Percentiles rank a stretch among this genome's conserved stretches.
phyloP scores from a whole-genome alignment of 2,113 vertebrate species.

The Passerina amoena region DNA sequence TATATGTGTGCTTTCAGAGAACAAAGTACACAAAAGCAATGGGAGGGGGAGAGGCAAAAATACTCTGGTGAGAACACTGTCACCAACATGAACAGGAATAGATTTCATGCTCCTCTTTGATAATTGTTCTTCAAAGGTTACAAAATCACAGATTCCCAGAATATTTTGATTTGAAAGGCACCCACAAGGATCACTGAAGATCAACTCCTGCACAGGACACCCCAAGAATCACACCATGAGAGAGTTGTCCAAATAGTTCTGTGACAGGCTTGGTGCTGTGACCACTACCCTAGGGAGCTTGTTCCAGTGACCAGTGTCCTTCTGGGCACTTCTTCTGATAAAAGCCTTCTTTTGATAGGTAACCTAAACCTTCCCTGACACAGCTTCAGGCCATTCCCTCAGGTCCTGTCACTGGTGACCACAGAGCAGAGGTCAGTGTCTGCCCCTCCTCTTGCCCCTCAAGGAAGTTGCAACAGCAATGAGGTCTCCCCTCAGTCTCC shows the following conservation, averaged over 20 bases:
- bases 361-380: neutral
- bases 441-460: neutral
- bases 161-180: neutral
- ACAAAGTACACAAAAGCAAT: neutral
- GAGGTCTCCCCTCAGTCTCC: neutral
- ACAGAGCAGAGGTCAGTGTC: neutral
- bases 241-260: neutral
- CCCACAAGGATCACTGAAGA: neutral
- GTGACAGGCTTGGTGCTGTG: neutral
- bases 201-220: neutral
- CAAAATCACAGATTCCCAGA: neutral
- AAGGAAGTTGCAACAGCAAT: fast-evolving
- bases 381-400: neutral
- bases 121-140: neutral
- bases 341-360: neutral
- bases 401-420: neutral
- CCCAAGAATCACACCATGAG: neutral
- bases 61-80: neutral
- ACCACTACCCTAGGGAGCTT: neutral
- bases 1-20: neutral
- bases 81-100: neutral
- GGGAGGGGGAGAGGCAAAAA: neutral
- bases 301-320: neutral
- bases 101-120: neutral
- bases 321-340: too few species aligned